Evolutionary conservation across 1,140 invertebrate genomes (phyloP).

Genomic region (Aplysia californica): DNA sequence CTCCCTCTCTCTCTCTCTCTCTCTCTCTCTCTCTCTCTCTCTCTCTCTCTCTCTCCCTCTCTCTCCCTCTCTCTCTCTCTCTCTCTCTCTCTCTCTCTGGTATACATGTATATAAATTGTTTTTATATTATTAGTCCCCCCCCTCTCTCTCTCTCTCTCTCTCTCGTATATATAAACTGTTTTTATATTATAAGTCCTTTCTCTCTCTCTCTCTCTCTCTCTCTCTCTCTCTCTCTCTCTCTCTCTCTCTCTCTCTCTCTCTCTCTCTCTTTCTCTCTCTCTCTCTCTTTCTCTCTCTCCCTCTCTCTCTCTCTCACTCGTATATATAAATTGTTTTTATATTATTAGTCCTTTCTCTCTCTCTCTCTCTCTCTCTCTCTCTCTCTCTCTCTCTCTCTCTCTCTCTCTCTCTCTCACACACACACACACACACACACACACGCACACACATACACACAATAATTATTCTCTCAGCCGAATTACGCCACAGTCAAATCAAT

Average conservation of each 20-base stretch:
- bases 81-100: not conserved
- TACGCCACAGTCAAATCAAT: not conserved
- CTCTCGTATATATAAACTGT: not conserved
- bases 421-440: conserved; percentile 45
- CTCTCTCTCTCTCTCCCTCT: not conserved
- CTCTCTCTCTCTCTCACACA: conserved; percentile 24
- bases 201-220: not conserved
- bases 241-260: too few relatives aligned
- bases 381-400: not conserved
- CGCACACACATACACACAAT: conserved; percentile 26
- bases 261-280: too few relatives aligned
- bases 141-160: not conserved
- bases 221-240: not conserved
- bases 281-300: not conserved
- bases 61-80: not conserved
- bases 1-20: not conserved
- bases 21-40: not conserved
- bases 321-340: not conserved
- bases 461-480: conserved; percentile 52
- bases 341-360: not conserved
- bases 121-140: not conserved
- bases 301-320: not conserved
- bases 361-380: not conserved
- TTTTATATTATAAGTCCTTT: not conserved
- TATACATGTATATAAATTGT: not conserved